Evolutionary conservation across 2,888 invertebrate species (phyloP).

Genomic region (Lasioglossum pauxillum): DNA sequence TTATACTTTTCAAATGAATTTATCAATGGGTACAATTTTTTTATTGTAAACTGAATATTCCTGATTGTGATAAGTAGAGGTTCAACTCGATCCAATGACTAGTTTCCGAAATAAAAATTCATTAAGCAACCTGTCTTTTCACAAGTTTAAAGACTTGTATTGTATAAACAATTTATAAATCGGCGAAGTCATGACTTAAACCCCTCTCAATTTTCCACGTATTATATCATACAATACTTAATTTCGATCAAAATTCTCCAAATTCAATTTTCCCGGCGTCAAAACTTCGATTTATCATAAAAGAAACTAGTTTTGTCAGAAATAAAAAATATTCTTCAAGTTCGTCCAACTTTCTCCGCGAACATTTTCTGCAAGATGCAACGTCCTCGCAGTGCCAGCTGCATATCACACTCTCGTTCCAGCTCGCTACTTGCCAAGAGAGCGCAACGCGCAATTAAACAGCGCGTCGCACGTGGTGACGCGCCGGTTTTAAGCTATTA

Average conservation of each 20-base stretch:
- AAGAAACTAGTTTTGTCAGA: not conserved
- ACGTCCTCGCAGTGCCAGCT: not conserved
- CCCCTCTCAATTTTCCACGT: not conserved
- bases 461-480: constrained; percentile 41
- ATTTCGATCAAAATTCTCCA: not conserved
- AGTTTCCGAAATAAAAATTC: not conserved
- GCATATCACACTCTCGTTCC: not conserved
- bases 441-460: constrained; percentile 62
- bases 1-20: not conserved
- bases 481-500: constrained; percentile 54
- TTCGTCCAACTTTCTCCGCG: not conserved
- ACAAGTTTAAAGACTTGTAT: not conserved
- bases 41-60: too few relatives aligned
- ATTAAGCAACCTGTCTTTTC: not conserved
- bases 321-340: not conserved
- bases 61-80: too few relatives aligned
- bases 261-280: not conserved
- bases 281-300: not conserved
- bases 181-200: not conserved
- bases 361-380: not conserved
- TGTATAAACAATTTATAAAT: too few relatives aligned
- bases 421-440: not conserved
- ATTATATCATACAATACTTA: not conserved
- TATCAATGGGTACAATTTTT: not conserved
- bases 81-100: not conserved